Base-by-base conservation (phyloP, 1,140 invertebrate genomes). In the Marisa cornuarietis region DNA sequence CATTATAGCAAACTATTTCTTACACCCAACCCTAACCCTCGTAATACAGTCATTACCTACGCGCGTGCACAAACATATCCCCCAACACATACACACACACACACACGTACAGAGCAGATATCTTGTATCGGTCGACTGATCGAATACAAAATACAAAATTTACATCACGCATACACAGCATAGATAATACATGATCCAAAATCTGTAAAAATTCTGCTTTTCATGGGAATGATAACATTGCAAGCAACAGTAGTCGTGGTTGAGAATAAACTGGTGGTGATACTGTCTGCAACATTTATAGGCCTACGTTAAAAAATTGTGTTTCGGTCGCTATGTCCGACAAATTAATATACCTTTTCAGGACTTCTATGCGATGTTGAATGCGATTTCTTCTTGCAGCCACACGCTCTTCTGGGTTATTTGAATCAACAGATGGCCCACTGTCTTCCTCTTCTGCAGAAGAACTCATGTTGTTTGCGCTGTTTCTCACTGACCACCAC, bases 391-490 rank as follows among this genome's bases (percentile, higher is more conserved):
- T 74, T 71, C 91, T 73, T 20, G 90, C 90, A 61, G 85, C 85
- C 66, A 91, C 89, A 81, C 91, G 85, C 79, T 91, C 90, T 58
- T 90, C 90, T 66, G 85, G 84, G 73, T 90, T 86, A 79, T 85
- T 82, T 42, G 90, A 91, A 81, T 91, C 88, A 42, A 91, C 87
- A 81, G 80, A 84, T 10, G 90, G 90, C 20, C 88, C 89, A 54
- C 80, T 80, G 24, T 90, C 86, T 81, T 91, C 90, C 80, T 90
- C 89, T 81, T 90, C 88, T 1, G 84, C 86, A 61, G 84, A 84
- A n/a, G 87, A 87, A 83, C 85, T 87, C 87, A 89, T 89, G 68
- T 83, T 86, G 74, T 16, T 49, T 14, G 26, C 16, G 75, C 31
- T 22, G 11, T 14, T 14, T 72, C 11, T 31, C 26, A 51, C 14